phyloP scores from a whole-genome alignment of 2,797 vertebrate species.

The Rhinoraja longicauda region DNA sequence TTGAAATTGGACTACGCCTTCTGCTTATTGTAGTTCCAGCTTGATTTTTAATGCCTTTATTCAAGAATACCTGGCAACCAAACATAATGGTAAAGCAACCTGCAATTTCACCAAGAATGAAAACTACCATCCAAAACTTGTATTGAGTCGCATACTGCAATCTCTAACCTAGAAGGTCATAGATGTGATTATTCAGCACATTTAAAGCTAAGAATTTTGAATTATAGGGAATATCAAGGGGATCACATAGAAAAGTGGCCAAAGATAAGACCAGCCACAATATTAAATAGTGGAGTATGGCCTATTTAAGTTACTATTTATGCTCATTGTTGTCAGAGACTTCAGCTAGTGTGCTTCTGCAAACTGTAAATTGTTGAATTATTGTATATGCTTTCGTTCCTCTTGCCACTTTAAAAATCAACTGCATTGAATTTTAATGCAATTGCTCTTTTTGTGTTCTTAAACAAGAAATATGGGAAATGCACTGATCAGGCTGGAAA shows the following conservation, averaged over 20 bases:
- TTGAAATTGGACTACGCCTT: too few relatives aligned
- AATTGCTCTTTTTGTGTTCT: background rate
- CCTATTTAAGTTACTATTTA: too few relatives aligned
- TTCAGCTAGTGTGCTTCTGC: background rate
- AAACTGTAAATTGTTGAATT: background rate
- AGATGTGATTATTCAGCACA: too few relatives aligned
- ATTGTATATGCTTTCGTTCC: background rate
- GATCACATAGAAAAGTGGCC: too few relatives aligned
- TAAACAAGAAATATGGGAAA: background rate
- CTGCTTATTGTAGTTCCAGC: background rate
- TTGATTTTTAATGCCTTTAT: background rate
- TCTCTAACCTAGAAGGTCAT: too few relatives aligned
- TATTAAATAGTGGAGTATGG: too few relatives aligned
- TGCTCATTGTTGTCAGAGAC: background rate
- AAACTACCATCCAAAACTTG: background rate
- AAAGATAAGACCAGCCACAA: too few relatives aligned
- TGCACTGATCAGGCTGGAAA: background rate
- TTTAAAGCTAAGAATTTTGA: too few relatives aligned
- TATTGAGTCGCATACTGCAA: background rate
- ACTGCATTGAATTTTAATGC: background rate
- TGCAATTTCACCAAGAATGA: background rate
- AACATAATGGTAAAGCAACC: background rate
- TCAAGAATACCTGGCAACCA: background rate
- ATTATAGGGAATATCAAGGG: too few relatives aligned
- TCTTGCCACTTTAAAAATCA: background rate